Percentiles rank a stretch among this genome's conserved stretches.
phyloP scores from a whole-genome alignment of 2,113 vertebrate genomes.

The Neolamprologus fasciatus region DNA sequence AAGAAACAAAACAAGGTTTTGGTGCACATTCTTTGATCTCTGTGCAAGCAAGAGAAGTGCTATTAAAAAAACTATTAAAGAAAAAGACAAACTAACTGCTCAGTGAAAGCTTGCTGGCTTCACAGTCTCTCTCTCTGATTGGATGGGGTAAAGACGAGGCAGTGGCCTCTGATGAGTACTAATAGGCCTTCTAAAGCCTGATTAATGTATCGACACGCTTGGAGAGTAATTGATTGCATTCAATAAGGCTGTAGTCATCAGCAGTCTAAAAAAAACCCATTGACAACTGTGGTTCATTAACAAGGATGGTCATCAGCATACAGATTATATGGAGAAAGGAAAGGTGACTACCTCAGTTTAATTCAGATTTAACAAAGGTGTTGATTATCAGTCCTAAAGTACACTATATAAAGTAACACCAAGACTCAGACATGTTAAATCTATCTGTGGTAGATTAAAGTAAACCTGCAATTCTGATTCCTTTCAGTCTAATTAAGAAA shows the following conservation, averaged over 20 bases:
- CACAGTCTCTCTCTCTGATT: not conserved
- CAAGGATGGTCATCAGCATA: not conserved
- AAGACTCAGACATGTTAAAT: not conserved
- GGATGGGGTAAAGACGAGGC: not conserved
- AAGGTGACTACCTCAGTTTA: not conserved
- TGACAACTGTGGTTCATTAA: constrained; percentile 16
- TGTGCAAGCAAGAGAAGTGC: not conserved
- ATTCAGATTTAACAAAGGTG: not conserved
- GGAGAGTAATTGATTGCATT: constrained; percentile 19
- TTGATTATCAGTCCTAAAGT: not conserved
- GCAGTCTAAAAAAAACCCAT: constrained; percentile 6
- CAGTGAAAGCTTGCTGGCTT: not conserved
- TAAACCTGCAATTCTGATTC: not conserved
- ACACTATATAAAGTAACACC: not conserved
- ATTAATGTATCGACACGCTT: constrained; percentile 35
- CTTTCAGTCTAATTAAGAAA: not conserved
- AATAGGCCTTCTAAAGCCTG: constrained; percentile 17
- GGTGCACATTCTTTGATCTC: not conserved
- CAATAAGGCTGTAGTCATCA: constrained; percentile 27
- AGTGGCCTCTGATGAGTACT: constrained; percentile 18
- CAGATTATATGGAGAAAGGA: not conserved
- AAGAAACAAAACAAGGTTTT: not conserved
- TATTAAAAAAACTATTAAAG: not conserved
- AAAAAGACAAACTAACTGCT: constrained; percentile 12
- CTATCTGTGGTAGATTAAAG: not conserved